Evolutionary conservation across 2,888 invertebrate species (phyloP).

Genomic region (Dimorphilus gyrociliatus): DNA sequence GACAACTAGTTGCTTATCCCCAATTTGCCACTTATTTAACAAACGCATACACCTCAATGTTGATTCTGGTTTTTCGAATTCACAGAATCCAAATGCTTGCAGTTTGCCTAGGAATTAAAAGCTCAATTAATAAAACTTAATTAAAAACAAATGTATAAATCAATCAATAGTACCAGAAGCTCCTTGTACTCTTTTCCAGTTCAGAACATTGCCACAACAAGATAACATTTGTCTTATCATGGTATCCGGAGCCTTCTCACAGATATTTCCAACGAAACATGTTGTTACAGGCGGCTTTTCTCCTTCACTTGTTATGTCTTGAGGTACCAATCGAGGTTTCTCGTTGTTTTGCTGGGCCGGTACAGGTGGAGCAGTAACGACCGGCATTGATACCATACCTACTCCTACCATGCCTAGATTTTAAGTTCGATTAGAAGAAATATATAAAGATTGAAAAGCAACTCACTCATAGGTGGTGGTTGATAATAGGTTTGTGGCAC

Average conservation of each 20-base stretch:
- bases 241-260: slow-evolving; percentile 79
- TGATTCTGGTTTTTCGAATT: slow-evolving; percentile 84
- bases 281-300: slow-evolving; percentile 70
- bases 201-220: slow-evolving; percentile 80
- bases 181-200: slow-evolving; percentile 88
- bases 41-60: slow-evolving; percentile 76
- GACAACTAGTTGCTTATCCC: slow-evolving; percentile 75
- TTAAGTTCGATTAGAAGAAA: slow-evolving; percentile 4
- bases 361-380: no score
- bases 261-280: slow-evolving; percentile 92
- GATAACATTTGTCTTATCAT: slow-evolving; percentile 81
- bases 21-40: slow-evolving; percentile 76
- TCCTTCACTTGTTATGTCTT: no score
- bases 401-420: no score
- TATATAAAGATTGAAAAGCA: slow-evolving; percentile 17
- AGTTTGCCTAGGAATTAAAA: slow-evolving; percentile 2
- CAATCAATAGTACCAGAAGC: no score
- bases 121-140: not conserved
- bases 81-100: slow-evolving; percentile 85
- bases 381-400: no score
- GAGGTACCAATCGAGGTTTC: no score
- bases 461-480: slow-evolving; percentile 29
- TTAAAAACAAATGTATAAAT: slow-evolving; percentile 5
- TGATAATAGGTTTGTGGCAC: slow-evolving; percentile 39
- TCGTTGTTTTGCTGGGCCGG: no score